Evolutionary conservation across 2,797 vertebrate genomes (phyloP), one percentile per base, ranked within the genome.

Genomic region (Pseudomugil tenellus): DNA sequence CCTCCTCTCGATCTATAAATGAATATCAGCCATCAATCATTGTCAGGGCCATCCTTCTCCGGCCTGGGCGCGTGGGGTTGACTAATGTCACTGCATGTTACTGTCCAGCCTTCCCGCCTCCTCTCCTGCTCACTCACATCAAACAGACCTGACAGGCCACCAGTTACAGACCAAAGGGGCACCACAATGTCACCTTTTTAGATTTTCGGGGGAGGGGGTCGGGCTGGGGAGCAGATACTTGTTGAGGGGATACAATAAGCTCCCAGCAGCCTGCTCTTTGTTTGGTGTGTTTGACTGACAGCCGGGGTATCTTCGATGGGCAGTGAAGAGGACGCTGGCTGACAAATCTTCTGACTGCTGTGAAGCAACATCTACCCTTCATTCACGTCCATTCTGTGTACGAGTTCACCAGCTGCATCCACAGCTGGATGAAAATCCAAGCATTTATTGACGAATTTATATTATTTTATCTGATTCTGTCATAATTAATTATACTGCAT

Each of bases 11-110:
- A 94, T 96, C 95, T 94, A 91, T 96, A 95, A 96, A 95, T 95
- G 96, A 96, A 94, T 94, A 96, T 94, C 95, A 94, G 94, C 94
- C 95, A 95, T 98, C 96, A 97, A 94, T 98, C 97, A 97, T 95
- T 96, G 96, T 97, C 96, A 97, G 94, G 95, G 92, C 91, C 93
- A 89, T 94, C 94, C 93, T 93, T 94, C 91, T 90, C 94, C 94
- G 91, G 94, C 91, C 92, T 92, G 95, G 95, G 96, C 93, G 94
- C 95, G 96, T 93, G 92, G 94, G 94, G 95, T 95, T 94, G 95
- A 96, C 94, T 94, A 94, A 92, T 98, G 97, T 98, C 96, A 97
- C 93, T 95, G 96, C 93, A 94, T 90, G 95, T 98, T 97, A 98
- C 92, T 96, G 96, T 98, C 96, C 95, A 96, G 93, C 90, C 89